Conservation (phyloP, 2,797 vertebrate genomes). For the Megalops cyprinoides region DNA sequence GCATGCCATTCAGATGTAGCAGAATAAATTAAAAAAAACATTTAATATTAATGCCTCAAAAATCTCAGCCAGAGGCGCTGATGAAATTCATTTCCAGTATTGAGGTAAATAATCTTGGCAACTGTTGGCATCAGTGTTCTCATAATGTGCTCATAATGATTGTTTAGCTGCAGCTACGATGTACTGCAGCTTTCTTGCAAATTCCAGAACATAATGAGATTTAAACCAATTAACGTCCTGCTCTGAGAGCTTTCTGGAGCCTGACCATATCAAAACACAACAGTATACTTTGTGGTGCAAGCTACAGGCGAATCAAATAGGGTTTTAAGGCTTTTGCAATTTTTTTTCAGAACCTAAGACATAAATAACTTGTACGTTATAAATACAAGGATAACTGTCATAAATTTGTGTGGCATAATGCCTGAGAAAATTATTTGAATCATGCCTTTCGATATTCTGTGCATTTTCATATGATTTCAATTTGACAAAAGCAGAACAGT, state of each 20-base stretch:
- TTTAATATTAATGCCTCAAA: neutral
- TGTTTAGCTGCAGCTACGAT: constrained; percentile 10
- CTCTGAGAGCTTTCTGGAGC: constrained; percentile 31
- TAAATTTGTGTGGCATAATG: neutral
- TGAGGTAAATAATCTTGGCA: constrained; percentile 5
- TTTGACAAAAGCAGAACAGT: constrained; percentile 29
- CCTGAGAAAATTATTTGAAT: neutral
- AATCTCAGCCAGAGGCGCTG: neutral
- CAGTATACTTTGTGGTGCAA: constrained; percentile 35
- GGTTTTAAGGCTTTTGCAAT: too few relatives aligned
- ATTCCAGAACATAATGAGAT: constrained; percentile 27
- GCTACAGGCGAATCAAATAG: constrained; percentile 5
- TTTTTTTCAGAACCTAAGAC: neutral
- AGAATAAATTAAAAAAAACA: neutral
- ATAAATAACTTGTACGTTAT: neutral
- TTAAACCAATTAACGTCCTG: constrained; percentile 22
- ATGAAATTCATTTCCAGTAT: constrained; percentile 9
- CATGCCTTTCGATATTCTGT: neutral
- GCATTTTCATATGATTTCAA: neutral
- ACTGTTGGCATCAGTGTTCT: constrained; percentile 7
- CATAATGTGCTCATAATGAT: constrained; percentile 14
- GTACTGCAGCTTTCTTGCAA: constrained; percentile 10
- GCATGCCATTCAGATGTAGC: neutral
- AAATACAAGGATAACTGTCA: neutral
- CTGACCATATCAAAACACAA: constrained; percentile 34